Percentiles rank a stretch among this genome's conserved stretches.
Evolutionary conservation across 2,113 vertebrate species (phyloP).

Genomic region (Sorex fumeus): DNA sequence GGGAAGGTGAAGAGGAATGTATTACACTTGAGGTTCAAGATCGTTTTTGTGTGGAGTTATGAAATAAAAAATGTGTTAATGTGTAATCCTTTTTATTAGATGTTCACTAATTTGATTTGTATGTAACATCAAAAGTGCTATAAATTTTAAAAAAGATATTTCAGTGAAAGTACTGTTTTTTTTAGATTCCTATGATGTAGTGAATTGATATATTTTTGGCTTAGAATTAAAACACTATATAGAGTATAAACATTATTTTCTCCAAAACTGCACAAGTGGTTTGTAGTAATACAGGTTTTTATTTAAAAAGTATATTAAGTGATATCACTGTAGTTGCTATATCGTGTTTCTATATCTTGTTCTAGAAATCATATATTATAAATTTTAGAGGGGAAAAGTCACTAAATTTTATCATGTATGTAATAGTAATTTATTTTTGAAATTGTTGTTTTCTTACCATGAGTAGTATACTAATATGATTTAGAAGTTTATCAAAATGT

Average conservation of each 20-base stretch:
- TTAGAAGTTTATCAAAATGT: conserved; percentile 57
- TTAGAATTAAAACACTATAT: conserved; percentile 36
- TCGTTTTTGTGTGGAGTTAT: conserved; percentile 36
- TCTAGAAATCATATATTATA: conserved; percentile 57
- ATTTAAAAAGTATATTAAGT: conserved; percentile 60
- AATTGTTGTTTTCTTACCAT: conserved; percentile 44
- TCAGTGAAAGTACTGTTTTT: conserved; percentile 50
- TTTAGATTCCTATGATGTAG: conserved; percentile 37
- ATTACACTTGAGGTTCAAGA: conserved; percentile 29
- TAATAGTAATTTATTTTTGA: conserved; percentile 40
- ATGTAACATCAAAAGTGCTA: neutral
- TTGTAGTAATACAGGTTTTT: conserved; percentile 50
- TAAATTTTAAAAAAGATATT: conserved; percentile 38
- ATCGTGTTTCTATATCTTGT: conserved; percentile 59
- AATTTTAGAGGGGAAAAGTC: conserved; percentile 51
- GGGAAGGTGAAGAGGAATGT: conserved; percentile 2
- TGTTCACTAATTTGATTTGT: conserved; percentile 21
- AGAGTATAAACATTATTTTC: conserved; percentile 48
- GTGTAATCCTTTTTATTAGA: conserved; percentile 35
- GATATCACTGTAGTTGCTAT: conserved; percentile 16
- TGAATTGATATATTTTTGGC: neutral
- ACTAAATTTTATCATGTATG: conserved; percentile 27
- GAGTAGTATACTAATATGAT: conserved; percentile 58
- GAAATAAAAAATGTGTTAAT: conserved; percentile 51
- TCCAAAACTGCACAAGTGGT: neutral